These are phyloP conservation scores for Tonatia bakeri DNA, from an alignment of 2,113 vertebrate species.

Conservation along the genomic window DNA sequence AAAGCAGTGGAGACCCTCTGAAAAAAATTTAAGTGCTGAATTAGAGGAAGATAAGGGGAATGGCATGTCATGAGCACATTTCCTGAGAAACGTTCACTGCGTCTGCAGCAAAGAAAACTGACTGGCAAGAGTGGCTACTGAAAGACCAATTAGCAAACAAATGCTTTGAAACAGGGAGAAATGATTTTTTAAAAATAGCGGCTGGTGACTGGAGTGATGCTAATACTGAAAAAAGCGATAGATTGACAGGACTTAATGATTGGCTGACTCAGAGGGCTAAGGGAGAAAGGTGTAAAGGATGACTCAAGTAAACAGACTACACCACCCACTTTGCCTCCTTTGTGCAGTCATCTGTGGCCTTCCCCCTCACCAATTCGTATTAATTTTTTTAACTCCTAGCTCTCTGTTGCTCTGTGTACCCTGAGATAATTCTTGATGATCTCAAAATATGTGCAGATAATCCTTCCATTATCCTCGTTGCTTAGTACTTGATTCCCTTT, in stretches of 20 bases:
- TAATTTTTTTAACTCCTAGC: background rate
- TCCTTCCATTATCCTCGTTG: background rate
- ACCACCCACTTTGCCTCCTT: background rate
- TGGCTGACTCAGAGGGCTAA: background rate
- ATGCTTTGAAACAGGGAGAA: background rate
- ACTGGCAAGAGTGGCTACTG: background rate
- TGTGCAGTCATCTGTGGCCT: background rate
- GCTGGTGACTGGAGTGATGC: background rate
- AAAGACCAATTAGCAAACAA: conserved; percentile 36
- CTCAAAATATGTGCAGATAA: background rate
- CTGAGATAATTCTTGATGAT: background rate
- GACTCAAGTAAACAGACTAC: background rate
- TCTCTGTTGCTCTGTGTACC: background rate
- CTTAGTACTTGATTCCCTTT: background rate
- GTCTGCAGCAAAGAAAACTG: background rate
- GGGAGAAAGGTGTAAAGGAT: background rate
- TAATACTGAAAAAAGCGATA: conserved; percentile 26
- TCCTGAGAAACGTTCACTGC: background rate
- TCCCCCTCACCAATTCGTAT: background rate
- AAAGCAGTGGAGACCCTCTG: background rate
- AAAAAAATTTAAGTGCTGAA: background rate
- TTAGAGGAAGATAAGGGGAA: background rate
- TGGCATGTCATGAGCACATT: background rate
- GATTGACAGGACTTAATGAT: background rate
- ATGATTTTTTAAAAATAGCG: background rate